Base-by-base conservation (phyloP, 2,113 vertebrate species). In the Scomber japonicus region DNA sequence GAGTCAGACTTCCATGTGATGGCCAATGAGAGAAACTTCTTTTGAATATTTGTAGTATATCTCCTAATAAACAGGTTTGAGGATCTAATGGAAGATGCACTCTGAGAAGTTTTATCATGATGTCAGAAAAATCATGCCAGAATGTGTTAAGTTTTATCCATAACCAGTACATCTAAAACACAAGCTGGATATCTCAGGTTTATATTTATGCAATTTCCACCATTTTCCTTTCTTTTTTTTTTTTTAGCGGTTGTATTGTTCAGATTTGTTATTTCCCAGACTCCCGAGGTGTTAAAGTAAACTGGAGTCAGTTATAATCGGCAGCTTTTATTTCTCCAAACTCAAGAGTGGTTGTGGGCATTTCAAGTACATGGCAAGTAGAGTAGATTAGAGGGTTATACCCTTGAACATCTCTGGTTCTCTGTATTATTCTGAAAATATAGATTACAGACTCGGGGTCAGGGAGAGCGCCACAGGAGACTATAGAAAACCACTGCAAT, bases 371-470 rank as follows among this genome's bases (percentile, higher is more conserved):
- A 86, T 66, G 87, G 81, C 77, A 62, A 89, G 89, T 86, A 35
- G 89, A 93, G 89, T 92, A 92, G 91, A 93, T 91, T 91, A 92
- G 90, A 85, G 89, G 92, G 93, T 91, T 87, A 74, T 84, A 91
- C 91, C 91, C 91, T 88, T 89, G 86, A 88, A 90, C 89, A 88
- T 91, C 87, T 79, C 86, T 66, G 83, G 10, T 88, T 89, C 84
- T 86, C 84, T 71, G 81, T 90, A 88, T 93, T 91, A 90, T 93
- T 94, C 90, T 92, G 90, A 86, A 90, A 92, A 89, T 92, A 90
- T 91, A 91, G 93, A 90, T 92, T 89, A 86, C 84, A 82, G 74
- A 78, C 77, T 67, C 17, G 74, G 88, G 88, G 91, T 90, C 90
- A 88, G 70, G 81, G 80, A 73, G 79, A 80, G 82, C 77, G 46